Percentiles rank a stretch among this genome's conserved stretches.
These are phyloP conservation scores for Willowsia nigromaculata DNA, from an alignment of 2,888 invertebrate genomes.

Conservation along the genomic window DNA sequence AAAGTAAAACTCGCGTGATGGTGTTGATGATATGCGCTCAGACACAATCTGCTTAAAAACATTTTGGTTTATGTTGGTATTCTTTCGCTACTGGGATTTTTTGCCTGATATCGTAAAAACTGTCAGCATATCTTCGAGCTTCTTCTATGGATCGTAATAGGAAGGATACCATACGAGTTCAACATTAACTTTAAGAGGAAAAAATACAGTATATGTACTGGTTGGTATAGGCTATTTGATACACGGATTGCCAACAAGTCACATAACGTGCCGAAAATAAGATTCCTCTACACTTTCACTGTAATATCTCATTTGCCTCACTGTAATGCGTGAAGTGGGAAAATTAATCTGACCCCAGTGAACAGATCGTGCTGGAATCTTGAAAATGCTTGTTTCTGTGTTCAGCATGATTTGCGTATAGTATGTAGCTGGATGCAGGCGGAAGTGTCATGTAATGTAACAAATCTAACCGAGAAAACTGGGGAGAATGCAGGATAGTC, in stretches of 20 bases:
- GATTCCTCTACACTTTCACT: conserved; percentile 26
- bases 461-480: too few species aligned
- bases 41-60: background rate
- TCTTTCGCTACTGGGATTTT: background rate
- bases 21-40: background rate
- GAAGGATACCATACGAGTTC: conserved; percentile 13
- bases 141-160: background rate
- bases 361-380: conserved; percentile 24
- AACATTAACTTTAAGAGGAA: background rate
- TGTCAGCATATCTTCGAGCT: background rate
- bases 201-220: too few species aligned
- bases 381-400: background rate
- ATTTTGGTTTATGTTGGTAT: background rate
- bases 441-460: too few species aligned
- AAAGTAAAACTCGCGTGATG: background rate
- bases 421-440: too few species aligned
- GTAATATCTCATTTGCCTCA: conserved; percentile 32
- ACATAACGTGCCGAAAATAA: conserved; percentile 51
- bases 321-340: conserved; percentile 29
- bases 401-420: background rate
- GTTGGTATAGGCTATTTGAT: too few species aligned
- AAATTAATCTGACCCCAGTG: conserved; percentile 67
- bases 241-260: conserved; percentile 48
- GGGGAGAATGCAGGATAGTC: background rate
- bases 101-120: background rate